phyloP scores from a whole-genome alignment of 2,888 invertebrate genomes.

The Parnassius apollo region DNA sequence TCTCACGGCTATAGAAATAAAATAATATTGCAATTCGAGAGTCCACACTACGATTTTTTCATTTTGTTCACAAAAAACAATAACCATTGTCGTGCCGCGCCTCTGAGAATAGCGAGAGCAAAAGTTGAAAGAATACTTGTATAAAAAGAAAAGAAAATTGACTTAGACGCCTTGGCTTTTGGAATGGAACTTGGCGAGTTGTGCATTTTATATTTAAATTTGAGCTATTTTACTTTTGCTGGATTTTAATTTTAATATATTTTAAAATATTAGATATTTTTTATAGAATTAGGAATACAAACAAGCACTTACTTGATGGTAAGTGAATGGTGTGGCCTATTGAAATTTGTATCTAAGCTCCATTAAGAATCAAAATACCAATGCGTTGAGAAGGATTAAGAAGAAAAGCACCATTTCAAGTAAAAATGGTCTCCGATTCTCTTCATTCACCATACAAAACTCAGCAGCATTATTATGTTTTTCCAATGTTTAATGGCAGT shows the following conservation, averaged over 20 bases:
- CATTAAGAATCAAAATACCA: no score
- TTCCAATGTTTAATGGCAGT: no score
- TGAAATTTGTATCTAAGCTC: no score
- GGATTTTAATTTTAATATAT: neutral
- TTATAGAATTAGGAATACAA: no score
- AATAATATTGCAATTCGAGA: conserved; percentile 18
- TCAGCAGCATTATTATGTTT: no score
- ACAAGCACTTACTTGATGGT: no score
- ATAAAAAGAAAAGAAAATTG: conserved; percentile 28
- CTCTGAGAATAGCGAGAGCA: conserved; percentile 21
- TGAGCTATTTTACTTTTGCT: neutral
- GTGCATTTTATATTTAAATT: conserved; percentile 18
- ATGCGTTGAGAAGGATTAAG: no score
- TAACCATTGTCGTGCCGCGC: conserved; percentile 29
- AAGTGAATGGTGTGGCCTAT: no score
- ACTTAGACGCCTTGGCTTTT: conserved; percentile 30
- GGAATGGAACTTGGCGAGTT: conserved; percentile 24
- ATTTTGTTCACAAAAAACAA: conserved; percentile 28
- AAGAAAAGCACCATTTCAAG: no score
- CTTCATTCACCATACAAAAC: no score
- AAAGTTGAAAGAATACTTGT: conserved; percentile 17
- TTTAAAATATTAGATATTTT: neutral
- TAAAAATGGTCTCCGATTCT: no score
- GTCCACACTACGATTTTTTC: conserved; percentile 19
- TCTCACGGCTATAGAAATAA: conserved; percentile 20